Evolutionary conservation across 2,113 vertebrate species (phyloP).

Genomic region (Nipponia nippon): DNA sequence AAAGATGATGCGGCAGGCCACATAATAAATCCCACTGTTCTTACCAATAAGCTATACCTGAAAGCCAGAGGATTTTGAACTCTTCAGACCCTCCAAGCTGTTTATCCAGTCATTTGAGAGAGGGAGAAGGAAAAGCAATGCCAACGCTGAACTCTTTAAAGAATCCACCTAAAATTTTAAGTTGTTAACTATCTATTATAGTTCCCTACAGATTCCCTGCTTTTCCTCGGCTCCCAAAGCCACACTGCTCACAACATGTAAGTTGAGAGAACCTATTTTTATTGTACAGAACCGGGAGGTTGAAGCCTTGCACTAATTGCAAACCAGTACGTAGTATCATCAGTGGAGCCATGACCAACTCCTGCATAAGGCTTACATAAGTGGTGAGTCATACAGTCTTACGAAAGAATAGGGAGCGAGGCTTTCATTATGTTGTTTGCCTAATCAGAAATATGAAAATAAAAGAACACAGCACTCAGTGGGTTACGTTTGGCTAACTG

Average conservation of each 20-base stretch:
- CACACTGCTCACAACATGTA: neutral
- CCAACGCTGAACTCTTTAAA: neutral
- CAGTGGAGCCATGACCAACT: conserved; percentile 55
- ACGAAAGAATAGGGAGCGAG: neutral
- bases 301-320: conserved; percentile 24
- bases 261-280: conserved; percentile 9
- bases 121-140: neutral
- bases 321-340: neutral
- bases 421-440: conserved; percentile 59
- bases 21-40: neutral
- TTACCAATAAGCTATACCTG: neutral
- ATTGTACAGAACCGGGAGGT: neutral
- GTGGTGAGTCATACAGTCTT: conserved; percentile 54
- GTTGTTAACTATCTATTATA: neutral
- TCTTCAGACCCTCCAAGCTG: neutral
- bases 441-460: conserved; percentile 60
- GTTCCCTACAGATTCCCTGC: neutral
- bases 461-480: conserved; percentile 68
- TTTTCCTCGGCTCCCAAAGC: conserved; percentile 19
- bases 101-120: neutral
- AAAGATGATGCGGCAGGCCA: neutral
- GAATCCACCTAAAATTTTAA: neutral
- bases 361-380: conserved; percentile 48
- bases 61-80: neutral
- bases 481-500: conserved; percentile 55